Evolutionary conservation across 2,113 vertebrate genomes (phyloP).

Genomic region (Charadrius vociferus): DNA sequence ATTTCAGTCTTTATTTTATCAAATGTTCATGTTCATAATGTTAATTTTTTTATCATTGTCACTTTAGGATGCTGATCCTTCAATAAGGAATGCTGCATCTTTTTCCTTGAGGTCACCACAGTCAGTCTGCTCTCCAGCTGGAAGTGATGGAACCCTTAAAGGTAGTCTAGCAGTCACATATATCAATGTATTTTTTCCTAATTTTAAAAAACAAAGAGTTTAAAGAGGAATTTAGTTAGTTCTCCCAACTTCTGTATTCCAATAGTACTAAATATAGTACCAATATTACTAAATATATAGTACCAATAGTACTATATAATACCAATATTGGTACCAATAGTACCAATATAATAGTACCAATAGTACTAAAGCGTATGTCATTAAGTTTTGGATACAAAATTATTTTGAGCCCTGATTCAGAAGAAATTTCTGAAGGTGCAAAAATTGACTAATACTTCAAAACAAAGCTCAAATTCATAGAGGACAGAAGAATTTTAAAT

Average conservation of each 20-base stretch:
- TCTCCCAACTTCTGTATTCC: neutral
- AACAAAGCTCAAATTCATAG: neutral
- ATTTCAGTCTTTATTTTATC: neutral
- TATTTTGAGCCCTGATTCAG: neutral
- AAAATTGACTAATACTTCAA: neutral
- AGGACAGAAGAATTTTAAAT: neutral
- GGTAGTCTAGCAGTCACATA: slow-evolving; percentile 72
- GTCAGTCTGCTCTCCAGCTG: slow-evolving; percentile 91
- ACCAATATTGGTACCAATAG: no score
- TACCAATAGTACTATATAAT: no score
- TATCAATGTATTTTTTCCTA: neutral
- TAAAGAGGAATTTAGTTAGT: neutral
- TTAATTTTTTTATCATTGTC: slow-evolving; percentile 13
- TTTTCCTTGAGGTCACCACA: slow-evolving; percentile 92
- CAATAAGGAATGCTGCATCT: slow-evolving; percentile 86
- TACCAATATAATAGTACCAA: no score
- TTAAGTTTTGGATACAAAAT: neutral
- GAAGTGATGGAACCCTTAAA: slow-evolving; percentile 93
- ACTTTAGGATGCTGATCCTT: slow-evolving; percentile 87
- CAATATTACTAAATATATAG: no score
- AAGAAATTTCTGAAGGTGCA: neutral
- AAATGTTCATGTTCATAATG: slow-evolving; percentile 9
- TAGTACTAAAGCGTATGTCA: neutral
- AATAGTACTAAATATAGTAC: no score
- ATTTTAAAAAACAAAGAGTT: neutral